Conservation (phyloP, 2,888 invertebrate genomes). For the Mimas tiliae region DNA sequence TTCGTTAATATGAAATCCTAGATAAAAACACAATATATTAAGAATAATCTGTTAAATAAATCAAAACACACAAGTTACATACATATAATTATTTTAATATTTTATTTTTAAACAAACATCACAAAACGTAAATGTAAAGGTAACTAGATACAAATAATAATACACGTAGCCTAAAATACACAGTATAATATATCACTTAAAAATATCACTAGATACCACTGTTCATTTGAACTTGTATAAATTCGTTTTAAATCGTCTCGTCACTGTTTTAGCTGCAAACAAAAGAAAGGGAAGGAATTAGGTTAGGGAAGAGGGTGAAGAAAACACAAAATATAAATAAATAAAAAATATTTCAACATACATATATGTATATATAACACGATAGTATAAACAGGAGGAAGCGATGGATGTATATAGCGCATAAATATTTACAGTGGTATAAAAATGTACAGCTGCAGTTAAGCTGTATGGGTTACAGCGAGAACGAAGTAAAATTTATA, state of each 20-base stretch:
- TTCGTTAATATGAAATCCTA: neutral
- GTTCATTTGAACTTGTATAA: conserved; percentile 37
- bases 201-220: conserved; percentile 46
- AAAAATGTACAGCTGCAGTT: neutral
- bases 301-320: conserved; percentile 47
- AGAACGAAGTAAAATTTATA: neutral
- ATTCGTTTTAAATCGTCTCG: conserved; percentile 41
- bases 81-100: conserved; percentile 40
- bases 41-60: conserved; percentile 16
- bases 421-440: conserved; percentile 1
- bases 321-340: conserved; percentile 32
- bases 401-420: conserved; percentile 8
- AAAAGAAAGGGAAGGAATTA: conserved; percentile 60
- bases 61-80: conserved; percentile 43
- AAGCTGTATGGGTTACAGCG: neutral
- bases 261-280: conserved; percentile 64
- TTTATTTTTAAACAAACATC: conserved; percentile 41
- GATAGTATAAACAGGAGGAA: conserved; percentile 3
- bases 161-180: conserved; percentile 40
- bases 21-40: neutral
- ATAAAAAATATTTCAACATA: neutral
- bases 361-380: conserved; percentile 9
- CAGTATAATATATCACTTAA: conserved; percentile 46
- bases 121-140: conserved; percentile 40
- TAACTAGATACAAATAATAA: conserved; percentile 40